Percentiles rank a stretch among this genome's conserved stretches.
phyloP scores from a whole-genome alignment of 2,113 vertebrate species.

The Pseudonaja textilis region DNA sequence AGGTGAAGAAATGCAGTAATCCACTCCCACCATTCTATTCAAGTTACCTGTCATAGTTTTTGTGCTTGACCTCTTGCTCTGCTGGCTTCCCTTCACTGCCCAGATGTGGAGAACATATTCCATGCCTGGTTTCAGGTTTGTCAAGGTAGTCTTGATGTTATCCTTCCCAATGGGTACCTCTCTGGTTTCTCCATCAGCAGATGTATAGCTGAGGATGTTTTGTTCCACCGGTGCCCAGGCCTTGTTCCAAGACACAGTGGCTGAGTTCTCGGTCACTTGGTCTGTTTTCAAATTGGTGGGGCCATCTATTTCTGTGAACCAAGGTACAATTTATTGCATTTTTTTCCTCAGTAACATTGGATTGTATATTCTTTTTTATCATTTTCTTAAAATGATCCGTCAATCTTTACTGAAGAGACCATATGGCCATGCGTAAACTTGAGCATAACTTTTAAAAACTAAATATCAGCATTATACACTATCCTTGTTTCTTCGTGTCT shows the following conservation, averaged over 20 bases:
- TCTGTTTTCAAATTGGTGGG: constrained; percentile 67
- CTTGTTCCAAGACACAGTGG: constrained; percentile 74
- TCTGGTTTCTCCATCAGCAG: constrained; percentile 53
- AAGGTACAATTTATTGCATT: background rate
- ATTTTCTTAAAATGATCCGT: background rate
- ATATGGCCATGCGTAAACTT: background rate
- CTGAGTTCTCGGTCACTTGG: constrained; percentile 76
- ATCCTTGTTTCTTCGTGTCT: background rate
- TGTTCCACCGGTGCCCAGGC: constrained; percentile 73
- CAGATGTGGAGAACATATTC: constrained; percentile 68
- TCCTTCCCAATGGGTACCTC: constrained; percentile 68
- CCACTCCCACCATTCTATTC: background rate
- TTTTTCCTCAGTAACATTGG: background rate
- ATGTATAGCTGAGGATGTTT: constrained; percentile 78
- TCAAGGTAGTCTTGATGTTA: constrained; percentile 65
- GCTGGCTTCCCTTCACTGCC: constrained; percentile 67
- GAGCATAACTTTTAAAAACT: background rate
- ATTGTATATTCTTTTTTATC: background rate
- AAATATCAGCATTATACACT: background rate
- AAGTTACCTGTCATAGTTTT: constrained; percentile 71
- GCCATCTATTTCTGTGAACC: constrained; percentile 58
- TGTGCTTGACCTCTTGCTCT: constrained; percentile 70
- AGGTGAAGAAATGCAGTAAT: background rate
- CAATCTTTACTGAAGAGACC: background rate
- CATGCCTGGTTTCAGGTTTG: constrained; percentile 69